A percentile compares a stretch with the other conserved stretches of the same genome.
phyloP scores from a whole-genome alignment of 2,888 invertebrate genomes.

The Pterostichus madidus region DNA sequence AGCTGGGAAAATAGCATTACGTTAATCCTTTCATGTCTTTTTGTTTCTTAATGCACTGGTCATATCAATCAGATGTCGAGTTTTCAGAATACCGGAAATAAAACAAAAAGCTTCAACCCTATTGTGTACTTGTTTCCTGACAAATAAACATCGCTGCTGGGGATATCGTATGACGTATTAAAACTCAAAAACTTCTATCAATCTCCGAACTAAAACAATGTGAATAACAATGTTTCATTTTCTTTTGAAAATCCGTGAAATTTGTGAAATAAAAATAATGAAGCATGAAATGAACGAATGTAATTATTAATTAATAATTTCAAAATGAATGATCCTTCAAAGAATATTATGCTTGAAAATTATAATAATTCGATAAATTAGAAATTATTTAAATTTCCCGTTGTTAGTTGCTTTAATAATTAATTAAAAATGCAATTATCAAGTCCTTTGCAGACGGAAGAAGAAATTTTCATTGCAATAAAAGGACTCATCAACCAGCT shows the following conservation, averaged over 20 bases:
- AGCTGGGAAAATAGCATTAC: conserved; percentile 33
- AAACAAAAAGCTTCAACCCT: conserved; percentile 3
- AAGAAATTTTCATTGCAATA: conserved; percentile 37
- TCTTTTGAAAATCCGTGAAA: background rate
- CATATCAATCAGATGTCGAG: conserved; percentile 52
- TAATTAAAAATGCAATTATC: conserved; percentile 45
- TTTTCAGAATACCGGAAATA: conserved; percentile 31
- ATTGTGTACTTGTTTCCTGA: conserved; percentile 36
- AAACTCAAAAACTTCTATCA: background rate
- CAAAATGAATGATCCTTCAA: conserved; percentile 2
- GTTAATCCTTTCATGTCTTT: conserved; percentile 10
- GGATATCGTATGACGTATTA: conserved; percentile 25
- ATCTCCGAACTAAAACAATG: background rate
- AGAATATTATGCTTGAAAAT: background rate
- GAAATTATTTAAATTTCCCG: conserved; percentile 27
- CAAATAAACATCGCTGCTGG: conserved; percentile 26
- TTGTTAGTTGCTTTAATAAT: conserved; percentile 40
- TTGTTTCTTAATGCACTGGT: conserved; percentile 48
- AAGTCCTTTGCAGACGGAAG: conserved; percentile 9
- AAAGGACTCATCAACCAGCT: conserved; percentile 15
- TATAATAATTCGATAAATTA: conserved; percentile 29
- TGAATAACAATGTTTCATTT: background rate
- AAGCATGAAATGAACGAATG: background rate
- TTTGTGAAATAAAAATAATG: conserved; percentile 8
- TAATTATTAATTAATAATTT: conserved; percentile 9